Conservation (phyloP, 2,888 invertebrate genomes). For the Gymnosoma rotundatum region DNA sequence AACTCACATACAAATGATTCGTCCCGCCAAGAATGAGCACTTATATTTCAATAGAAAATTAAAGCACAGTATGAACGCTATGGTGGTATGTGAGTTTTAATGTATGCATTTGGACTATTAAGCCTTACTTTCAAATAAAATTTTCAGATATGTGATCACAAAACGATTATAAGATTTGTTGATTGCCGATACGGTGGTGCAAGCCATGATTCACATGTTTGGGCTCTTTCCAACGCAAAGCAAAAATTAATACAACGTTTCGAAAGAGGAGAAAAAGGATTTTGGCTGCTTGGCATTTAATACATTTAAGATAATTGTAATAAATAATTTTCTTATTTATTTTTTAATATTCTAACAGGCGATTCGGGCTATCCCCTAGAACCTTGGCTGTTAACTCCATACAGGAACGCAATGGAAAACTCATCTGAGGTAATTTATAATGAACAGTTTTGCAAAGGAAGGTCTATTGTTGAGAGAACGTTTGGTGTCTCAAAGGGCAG, state of each 20-base stretch:
- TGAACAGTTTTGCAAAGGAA: too few species aligned
- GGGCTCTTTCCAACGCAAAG: too few species aligned
- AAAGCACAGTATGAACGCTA: constrained; percentile 34
- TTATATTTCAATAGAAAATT: too few species aligned
- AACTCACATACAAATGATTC: too few species aligned
- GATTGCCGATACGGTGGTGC: neutral
- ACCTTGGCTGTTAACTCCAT: constrained; percentile 50
- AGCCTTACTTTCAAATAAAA: neutral
- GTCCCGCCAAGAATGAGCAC: too few species aligned
- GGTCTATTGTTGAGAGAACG: too few species aligned
- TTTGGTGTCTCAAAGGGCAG: too few species aligned
- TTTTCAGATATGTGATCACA: neutral
- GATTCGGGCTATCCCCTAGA: constrained; percentile 53
- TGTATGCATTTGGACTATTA: neutral
- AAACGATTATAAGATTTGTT: neutral
- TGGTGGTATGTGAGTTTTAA: constrained; percentile 13
- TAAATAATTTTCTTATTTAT: too few species aligned
- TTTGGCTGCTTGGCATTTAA: neutral
- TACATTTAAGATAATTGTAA: too few species aligned
- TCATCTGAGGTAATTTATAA: constrained; percentile 51
- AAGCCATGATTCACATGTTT: too few species aligned
- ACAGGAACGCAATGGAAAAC: constrained; percentile 38
- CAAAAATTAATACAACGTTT: too few species aligned
- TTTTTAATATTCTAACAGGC: constrained; percentile 17
- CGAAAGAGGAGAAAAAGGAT: too few species aligned